A percentile compares a stretch with the other conserved stretches of the same genome.
Evolutionary conservation across 37 sponge, comb jelly and placozoan genomes (phyloP).

Genomic region (Haliclona indistincta): DNA sequence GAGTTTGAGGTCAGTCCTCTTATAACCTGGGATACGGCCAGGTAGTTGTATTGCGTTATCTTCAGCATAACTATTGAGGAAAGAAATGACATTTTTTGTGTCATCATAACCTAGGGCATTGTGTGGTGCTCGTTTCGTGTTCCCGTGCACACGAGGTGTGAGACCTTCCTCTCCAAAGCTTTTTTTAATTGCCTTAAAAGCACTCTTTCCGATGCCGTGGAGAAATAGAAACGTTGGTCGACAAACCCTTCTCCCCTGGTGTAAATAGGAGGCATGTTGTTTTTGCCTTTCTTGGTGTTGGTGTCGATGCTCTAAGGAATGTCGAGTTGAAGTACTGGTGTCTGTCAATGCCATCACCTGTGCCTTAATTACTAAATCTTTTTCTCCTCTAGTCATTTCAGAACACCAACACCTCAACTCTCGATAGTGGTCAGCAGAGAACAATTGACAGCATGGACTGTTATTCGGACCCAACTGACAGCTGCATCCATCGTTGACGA

Average conservation of each 20-base stretch:
- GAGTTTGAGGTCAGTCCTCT: slow-evolving; percentile 35
- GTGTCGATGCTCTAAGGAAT: not conserved
- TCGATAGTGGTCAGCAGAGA: not conserved
- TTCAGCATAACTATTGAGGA: slow-evolving; percentile 37
- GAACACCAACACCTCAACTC: not conserved
- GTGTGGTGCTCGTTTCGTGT: slow-evolving; percentile 5
- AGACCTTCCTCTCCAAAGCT: slow-evolving; percentile 5
- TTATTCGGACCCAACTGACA: not conserved
- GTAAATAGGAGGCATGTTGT: not conserved
- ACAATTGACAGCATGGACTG: not conserved
- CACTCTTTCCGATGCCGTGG: not conserved
- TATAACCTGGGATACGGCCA: slow-evolving; percentile 59
- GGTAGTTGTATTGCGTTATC: slow-evolving; percentile 41
- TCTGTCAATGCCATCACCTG: not conserved
- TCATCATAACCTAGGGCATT: slow-evolving; percentile 11
- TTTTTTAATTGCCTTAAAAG: not conserved
- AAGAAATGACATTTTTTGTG: slow-evolving; percentile 5
- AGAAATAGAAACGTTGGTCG: not conserved
- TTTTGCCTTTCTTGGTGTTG: not conserved
- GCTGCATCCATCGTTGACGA: slow-evolving; percentile 1
- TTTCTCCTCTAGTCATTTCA: not conserved
- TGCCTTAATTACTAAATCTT: not conserved
- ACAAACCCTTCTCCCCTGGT: not conserved
- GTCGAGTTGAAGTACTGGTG: not conserved
- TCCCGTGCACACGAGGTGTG: slow-evolving; percentile 19